These are phyloP conservation scores for Seriola dumerili DNA, from an alignment of 2,113 vertebrate genomes.

Conservation along the genomic window DNA sequence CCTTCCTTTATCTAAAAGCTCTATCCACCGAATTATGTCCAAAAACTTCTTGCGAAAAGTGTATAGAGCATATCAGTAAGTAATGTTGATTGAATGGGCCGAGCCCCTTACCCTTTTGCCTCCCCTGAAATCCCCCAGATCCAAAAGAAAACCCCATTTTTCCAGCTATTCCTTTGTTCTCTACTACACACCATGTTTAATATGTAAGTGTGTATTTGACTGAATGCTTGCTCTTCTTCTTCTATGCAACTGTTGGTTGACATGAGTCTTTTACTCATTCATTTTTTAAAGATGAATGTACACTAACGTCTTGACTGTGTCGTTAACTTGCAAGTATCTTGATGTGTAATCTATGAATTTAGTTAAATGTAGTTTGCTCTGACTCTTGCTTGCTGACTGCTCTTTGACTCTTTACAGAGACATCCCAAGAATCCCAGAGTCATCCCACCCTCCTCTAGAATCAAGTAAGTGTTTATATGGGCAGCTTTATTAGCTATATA, in stretches of 20 bases:
- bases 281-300: slow-evolving; percentile 45
- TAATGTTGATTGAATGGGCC: slow-evolving; percentile 68
- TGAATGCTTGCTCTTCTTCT: slow-evolving; percentile 24
- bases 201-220: slow-evolving; percentile 1
- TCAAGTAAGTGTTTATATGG: slow-evolving; percentile 88
- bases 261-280: slow-evolving; percentile 27
- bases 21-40: slow-evolving; percentile 87
- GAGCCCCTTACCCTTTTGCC: slow-evolving; percentile 38
- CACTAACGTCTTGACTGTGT: not conserved
- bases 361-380: not conserved
- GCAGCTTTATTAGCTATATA: not conserved
- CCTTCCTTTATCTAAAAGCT: slow-evolving; percentile 82
- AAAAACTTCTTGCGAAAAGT: slow-evolving; percentile 92
- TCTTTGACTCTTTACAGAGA: slow-evolving; percentile 84
- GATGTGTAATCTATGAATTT: not conserved
- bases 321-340: not conserved
- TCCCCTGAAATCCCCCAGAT: slow-evolving; percentile 47
- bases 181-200: slow-evolving; percentile 13
- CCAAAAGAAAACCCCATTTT: slow-evolving; percentile 15
- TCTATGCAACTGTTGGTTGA: slow-evolving; percentile 12
- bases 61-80: slow-evolving; percentile 92
- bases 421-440: slow-evolving; percentile 96
- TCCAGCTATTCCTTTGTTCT: slow-evolving; percentile 35
- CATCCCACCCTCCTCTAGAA: slow-evolving; percentile 96
- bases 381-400: not conserved